Evolutionary conservation across 1,140 invertebrate species (phyloP), one percentile per base, ranked within the genome.

Genomic region (Orius insidiosus): DNA sequence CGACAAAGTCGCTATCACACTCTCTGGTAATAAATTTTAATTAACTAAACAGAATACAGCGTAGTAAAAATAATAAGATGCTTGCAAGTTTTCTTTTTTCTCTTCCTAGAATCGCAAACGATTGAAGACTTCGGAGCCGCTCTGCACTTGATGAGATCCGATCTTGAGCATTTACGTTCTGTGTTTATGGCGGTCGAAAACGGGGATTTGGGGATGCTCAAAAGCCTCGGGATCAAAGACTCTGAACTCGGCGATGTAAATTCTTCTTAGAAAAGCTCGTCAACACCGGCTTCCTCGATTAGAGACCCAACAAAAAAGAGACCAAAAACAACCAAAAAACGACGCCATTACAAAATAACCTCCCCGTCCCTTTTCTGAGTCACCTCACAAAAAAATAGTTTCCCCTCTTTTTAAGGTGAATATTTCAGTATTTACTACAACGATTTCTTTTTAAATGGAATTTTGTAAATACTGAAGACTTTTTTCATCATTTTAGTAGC

Each of bases 101-200:
- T 50, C 58, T 49, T 67, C 63, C 52, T 71, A 90, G 90, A 95
- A 70, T 94, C 89, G 10, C 89, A 94, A 66, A 95, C 90, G 8
- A 88, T 95, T 59, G 89, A 94, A 63, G 84, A 89, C 59, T 92
- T 92, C 57, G 85, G 83, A 3, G 80, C 81, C 9, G 83, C 85
- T 8, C 65, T 90, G 11, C 81, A 88, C 57, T 63, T 92, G 59
- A 81, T 85, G 76, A 68, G 85, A 50, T 78, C 81, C 2, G 88
- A 94, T 61, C 64, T 92, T 55, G 87, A 92, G 58, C 87, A 94
- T 59, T 70, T 96, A 50, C 79, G 88, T 58, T 86, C 85, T 2
- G 87, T 94, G 7, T 92, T 95, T 63, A 85, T 93, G 75, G 88
- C 88, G 1, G 89, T 95, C n/a, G 86, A 94, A 59, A 92, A 90